phyloP scores from a whole-genome alignment of 1,140 invertebrate genomes.

The Tachypleus tridentatus region DNA sequence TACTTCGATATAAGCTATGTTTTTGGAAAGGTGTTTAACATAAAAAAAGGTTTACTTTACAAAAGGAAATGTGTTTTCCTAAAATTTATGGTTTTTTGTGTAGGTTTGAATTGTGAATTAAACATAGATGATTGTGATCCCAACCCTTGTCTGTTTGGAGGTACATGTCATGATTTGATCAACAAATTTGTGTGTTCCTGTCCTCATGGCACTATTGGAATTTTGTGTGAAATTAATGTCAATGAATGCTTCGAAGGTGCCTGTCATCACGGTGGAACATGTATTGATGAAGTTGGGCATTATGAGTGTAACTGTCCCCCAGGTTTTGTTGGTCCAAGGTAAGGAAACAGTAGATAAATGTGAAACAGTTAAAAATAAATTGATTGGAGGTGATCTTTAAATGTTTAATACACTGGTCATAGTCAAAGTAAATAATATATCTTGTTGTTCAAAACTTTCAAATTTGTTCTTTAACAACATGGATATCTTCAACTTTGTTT shows the following conservation, averaged over 20 bases:
- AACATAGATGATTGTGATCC: slow-evolving; percentile 52
- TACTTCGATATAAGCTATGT: too few species aligned
- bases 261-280: slow-evolving; percentile 93
- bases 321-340: slow-evolving; percentile 70
- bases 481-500: slow-evolving; percentile 27
- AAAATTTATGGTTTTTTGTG: slow-evolving; percentile 22
- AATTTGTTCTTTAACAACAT: slow-evolving; percentile 45
- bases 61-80: too few species aligned
- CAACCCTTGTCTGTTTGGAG: slow-evolving; percentile 73
- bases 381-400: slow-evolving; percentile 21
- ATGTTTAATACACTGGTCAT: slow-evolving; percentile 44
- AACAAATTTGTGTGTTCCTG: slow-evolving; percentile 71
- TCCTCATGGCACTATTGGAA: slow-evolving; percentile 74
- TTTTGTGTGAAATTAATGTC: slow-evolving; percentile 78
- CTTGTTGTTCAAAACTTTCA: too few species aligned
- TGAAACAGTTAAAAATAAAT: slow-evolving; percentile 31
- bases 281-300: slow-evolving; percentile 48
- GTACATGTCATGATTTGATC: slow-evolving; percentile 81
- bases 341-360: slow-evolving; percentile 35
- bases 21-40: too few species aligned
- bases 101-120: slow-evolving; percentile 53
- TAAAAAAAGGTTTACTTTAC: too few species aligned
- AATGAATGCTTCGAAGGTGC: slow-evolving; percentile 76
- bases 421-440: slow-evolving; percentile 50
- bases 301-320: slow-evolving; percentile 83